Evolutionary conservation across 2,888 invertebrate genomes (phyloP), one percentile per base, ranked within the genome.

Genomic region (Phaonia tiefii): DNA sequence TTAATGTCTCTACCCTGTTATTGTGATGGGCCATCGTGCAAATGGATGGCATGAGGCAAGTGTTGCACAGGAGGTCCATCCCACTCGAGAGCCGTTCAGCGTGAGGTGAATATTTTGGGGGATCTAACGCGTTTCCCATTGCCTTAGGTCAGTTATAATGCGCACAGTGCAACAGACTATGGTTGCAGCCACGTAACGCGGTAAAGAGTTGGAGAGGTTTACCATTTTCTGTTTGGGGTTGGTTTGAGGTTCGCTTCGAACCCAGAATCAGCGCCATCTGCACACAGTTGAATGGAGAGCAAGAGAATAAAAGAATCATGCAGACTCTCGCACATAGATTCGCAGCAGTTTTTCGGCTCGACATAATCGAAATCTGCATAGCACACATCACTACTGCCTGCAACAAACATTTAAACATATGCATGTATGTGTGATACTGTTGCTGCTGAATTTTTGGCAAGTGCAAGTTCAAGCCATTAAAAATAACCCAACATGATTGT

Each of bases 391-490:
- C 8, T 31, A 5, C 31, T 31, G 31, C 31, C n/a, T 31, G 31
- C 31, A 5, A 8, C 31, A 5, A 8, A 31, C 31, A 31, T 3
- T 31, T 31, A n/a, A n/a, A n/a, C n/a, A n/a, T n/a, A n/a, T 44
- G 22, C 15, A 1, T 39, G 2, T 56, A 44, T 46, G 11, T 25
- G 3, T 31, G 13, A 31, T 17, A n/a, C 46, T 26, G 11, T 75
- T 69, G 51, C 58, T 51, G 42, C 49, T 74, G 56, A 3, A 83
- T 56, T 81, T 84, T 84, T 82, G 84, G 83, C 88, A 88, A 88
- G 88, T 88, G 88, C 88, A 88, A 88, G 88, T 88, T 88, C 88
- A 88, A 88, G 86, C 79, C 70, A 78, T 79, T 75, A 66, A 65
- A 44, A 74, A 39, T 51, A 65, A 54, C 20, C 69, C 37, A 13